A percentile compares a stretch with the other conserved stretches of the same genome.
Conservation (phyloP, 1,140 invertebrate genomes). For the Musca domestica region DNA sequence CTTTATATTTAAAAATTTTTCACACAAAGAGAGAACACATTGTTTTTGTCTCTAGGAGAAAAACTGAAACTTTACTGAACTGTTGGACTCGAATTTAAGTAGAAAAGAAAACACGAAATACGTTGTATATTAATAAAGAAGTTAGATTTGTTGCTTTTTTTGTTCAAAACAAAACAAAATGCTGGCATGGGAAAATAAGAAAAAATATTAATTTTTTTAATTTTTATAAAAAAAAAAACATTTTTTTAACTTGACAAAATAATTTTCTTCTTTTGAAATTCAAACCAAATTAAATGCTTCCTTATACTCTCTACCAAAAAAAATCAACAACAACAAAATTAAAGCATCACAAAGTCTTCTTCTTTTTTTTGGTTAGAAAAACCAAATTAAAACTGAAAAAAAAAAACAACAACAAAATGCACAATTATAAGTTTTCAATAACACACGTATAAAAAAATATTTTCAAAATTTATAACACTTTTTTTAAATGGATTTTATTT, state of each 20-base stretch:
- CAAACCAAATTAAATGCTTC: slow-evolving; percentile 14
- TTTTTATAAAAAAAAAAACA: background rate
- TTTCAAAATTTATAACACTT: too few species aligned
- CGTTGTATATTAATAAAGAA: too few species aligned
- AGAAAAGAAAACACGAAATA: background rate
- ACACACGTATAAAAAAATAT: too few species aligned
- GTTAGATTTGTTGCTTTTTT: too few species aligned
- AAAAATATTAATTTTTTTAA: slow-evolving; percentile 14
- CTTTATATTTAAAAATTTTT: too few species aligned
- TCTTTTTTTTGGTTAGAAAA: slow-evolving; percentile 1
- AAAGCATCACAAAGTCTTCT: slow-evolving; percentile 10
- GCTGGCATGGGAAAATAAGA: background rate
- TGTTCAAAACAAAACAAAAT: too few species aligned
- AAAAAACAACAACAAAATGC: background rate
- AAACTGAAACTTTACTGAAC: background rate
- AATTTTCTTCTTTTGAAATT: background rate
- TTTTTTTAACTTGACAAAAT: background rate
- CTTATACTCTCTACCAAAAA: slow-evolving; percentile 18
- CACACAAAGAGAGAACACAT: too few species aligned
- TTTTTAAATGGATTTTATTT: slow-evolving; percentile 8
- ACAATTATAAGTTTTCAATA: too few species aligned
- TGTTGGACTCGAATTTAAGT: slow-evolving; percentile 21
- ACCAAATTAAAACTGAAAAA: slow-evolving; percentile 3
- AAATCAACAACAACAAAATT: background rate
- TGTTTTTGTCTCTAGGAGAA: too few species aligned